These are phyloP conservation scores for Poecilus cupreus DNA, from an alignment of 2,888 invertebrate species.

Conservation along the genomic window DNA sequence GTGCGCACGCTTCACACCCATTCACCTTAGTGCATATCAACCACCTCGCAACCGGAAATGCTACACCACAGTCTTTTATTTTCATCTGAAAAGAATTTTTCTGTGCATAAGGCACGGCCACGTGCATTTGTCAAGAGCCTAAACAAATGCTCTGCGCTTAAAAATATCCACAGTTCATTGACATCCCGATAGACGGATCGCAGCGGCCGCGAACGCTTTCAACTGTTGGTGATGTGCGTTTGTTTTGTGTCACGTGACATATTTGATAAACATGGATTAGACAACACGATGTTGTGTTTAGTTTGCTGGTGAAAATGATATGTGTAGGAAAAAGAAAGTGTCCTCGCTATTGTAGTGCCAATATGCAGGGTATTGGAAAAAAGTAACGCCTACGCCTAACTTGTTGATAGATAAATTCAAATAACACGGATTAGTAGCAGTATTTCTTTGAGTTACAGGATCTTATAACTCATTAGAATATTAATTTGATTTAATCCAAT, in stretches of 20 bases:
- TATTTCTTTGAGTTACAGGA: too few species aligned
- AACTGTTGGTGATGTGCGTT: neutral
- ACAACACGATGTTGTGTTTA: neutral
- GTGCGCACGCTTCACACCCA: neutral
- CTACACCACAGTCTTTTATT: neutral
- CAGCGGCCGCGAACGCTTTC: conserved; percentile 13
- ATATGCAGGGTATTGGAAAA: too few species aligned
- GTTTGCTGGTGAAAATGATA: neutral
- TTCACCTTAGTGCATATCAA: neutral
- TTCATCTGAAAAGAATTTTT: neutral
- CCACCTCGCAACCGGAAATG: neutral
- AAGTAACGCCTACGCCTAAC: too few species aligned
- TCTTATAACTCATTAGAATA: too few species aligned
- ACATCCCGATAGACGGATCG: conserved; percentile 8
- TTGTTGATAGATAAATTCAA: too few species aligned
- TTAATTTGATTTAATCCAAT: too few species aligned
- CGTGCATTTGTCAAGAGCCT: neutral
- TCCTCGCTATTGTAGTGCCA: too few species aligned
- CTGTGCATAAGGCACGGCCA: neutral
- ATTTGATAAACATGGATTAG: conserved; percentile 37
- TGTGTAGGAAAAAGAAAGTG: too few species aligned
- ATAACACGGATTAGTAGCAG: too few species aligned
- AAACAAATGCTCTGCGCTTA: neutral
- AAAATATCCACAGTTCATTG: conserved; percentile 40
- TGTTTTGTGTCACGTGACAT: conserved; percentile 38